These are phyloP conservation scores for Apodemia zela DNA, from an alignment of 2,888 invertebrate species.

Conservation along the genomic window DNA sequence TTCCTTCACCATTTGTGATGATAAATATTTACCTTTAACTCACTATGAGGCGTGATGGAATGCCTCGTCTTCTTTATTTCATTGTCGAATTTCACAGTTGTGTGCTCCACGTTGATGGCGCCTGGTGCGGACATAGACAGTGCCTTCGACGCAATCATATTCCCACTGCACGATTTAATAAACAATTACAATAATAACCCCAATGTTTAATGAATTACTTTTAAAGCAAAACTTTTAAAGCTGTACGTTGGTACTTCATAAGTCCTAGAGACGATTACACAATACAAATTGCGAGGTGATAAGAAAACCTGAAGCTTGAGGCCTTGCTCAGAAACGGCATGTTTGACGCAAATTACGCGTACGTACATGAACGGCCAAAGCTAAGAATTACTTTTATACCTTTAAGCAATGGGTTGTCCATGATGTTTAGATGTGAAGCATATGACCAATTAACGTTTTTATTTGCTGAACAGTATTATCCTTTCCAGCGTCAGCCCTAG, in stretches of 20 bases:
- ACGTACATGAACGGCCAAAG: too few relatives aligned
- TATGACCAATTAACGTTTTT: too few relatives aligned
- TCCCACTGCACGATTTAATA: constrained; percentile 62
- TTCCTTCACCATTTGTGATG: not conserved
- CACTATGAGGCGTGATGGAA: constrained; percentile 67
- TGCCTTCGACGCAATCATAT: constrained; percentile 85
- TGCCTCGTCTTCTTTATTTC: constrained; percentile 76
- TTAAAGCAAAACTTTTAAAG: not conserved
- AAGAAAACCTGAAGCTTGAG: not conserved
- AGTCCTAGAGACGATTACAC: not conserved
- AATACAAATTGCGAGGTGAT: not conserved
- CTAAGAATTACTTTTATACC: too few relatives aligned
- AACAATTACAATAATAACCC: not conserved
- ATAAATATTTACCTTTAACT: constrained; percentile 51
- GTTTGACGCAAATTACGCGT: too few relatives aligned
- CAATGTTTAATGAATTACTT: not conserved
- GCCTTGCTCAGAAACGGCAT: too few relatives aligned
- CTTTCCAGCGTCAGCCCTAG: too few relatives aligned
- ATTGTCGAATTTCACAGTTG: constrained; percentile 85
- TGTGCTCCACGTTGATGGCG: constrained; percentile 88
- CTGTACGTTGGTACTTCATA: too few relatives aligned
- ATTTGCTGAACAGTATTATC: too few relatives aligned
- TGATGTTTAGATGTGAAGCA: too few relatives aligned
- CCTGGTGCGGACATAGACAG: constrained; percentile 93
- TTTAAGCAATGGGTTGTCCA: too few relatives aligned